Base-by-base conservation (phyloP, 2,888 invertebrate genomes). In the Cataglyphis rosenhaueri region DNA sequence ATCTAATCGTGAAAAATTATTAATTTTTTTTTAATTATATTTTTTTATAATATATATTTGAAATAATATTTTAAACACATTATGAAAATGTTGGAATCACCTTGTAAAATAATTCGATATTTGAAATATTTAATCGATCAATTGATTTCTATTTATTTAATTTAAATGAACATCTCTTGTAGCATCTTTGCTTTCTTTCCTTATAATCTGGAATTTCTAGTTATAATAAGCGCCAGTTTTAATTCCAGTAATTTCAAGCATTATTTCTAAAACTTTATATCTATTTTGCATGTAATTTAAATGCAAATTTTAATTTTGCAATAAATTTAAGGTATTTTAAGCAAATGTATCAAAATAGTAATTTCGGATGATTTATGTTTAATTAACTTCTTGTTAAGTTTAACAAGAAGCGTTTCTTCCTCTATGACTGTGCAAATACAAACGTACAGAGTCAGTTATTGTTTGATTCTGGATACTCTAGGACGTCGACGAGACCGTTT, bases 351-450 rank as follows among this genome's bases (percentile, higher is more conserved):
- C 25, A 59, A 25, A 70, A 70, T 35, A 25, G 52, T 44, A 82
- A 76, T 76, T 65, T 44, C 25, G 12, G 18, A 35, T 48, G 55
- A 52, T 78, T 82, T 57, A 44, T 83, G 61, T 59, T 44, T 44
- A 44, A 44, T 12, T 44, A 44, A 44, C 44, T 44, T 44, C 1
- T 12, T 44, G 44, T 44, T 44, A 44, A n/a, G 35, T 73, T 62
- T 21, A 61, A 78, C 44, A 68, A 55, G 74, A 41, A 64, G 25
- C 62, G 65, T 82, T 79, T 85, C 81, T 73, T 81, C 68, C 55
- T 59, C 44, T 41, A 68, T 84, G 81, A 84, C 76, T 82, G 82
- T 73, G 65, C 71, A 81, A 82, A 81, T 86, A 84, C 75, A 38
- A 61, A 70, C 62, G 65, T 52, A 38, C 59, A 44, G 44, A 73